A percentile compares a stretch with the other conserved stretches of the same genome.
Conservation (phyloP, 2,797 vertebrate genomes). For the Hipposideros larvatus region DNA sequence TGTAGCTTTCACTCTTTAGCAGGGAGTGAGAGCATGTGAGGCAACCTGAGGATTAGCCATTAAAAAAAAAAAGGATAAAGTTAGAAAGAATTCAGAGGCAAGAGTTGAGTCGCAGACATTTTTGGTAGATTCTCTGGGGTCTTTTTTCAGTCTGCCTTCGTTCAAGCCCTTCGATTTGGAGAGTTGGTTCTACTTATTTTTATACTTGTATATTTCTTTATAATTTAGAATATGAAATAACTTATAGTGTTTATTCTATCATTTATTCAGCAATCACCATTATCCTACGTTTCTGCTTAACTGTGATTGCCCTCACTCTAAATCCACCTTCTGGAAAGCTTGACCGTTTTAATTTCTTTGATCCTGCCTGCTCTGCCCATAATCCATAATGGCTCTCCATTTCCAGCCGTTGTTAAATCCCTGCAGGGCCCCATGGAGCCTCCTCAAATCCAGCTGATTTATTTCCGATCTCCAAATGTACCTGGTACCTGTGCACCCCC, state of each 20-base stretch:
- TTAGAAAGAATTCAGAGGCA: slow-evolving; percentile 39
- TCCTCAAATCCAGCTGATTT: not conserved
- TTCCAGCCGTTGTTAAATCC: not conserved
- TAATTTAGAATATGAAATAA: not conserved
- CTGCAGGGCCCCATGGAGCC: rapidly evolving
- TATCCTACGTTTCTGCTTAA: not conserved
- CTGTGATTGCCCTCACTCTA: not conserved
- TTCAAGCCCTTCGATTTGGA: slow-evolving; percentile 25
- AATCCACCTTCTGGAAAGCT: not conserved
- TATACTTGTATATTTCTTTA: not conserved
- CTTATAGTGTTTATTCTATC: not conserved
- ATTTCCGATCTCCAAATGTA: not conserved
- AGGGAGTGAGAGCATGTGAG: not conserved
- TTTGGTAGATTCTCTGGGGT: not conserved
- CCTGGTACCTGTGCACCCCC: not conserved
- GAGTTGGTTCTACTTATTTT: slow-evolving; percentile 6
- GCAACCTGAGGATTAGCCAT: slow-evolving; percentile 27
- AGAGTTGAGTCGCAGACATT: not conserved
- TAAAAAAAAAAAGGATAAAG: not conserved
- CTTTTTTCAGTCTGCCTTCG: not conserved
- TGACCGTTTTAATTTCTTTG: not conserved
- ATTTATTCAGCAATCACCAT: not conserved
- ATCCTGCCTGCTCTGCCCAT: not conserved
- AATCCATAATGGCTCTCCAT: not conserved
- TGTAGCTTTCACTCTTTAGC: slow-evolving; percentile 63